phyloP scores from a whole-genome alignment of 2,113 vertebrate species.

The Raja brachyura region DNA sequence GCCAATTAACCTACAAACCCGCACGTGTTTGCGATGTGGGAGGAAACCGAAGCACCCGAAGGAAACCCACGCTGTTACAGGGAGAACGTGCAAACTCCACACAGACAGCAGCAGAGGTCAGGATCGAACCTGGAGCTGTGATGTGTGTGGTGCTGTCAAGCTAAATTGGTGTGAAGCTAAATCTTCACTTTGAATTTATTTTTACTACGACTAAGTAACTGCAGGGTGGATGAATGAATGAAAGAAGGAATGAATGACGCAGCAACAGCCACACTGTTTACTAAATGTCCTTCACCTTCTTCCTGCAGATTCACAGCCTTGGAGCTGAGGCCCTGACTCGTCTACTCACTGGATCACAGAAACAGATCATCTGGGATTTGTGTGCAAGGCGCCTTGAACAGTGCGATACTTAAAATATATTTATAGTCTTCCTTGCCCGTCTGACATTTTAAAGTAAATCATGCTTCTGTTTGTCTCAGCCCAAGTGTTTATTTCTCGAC shows the following conservation, averaged over 20 bases:
- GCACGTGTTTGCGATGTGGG: too few relatives aligned
- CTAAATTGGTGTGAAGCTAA: too few relatives aligned
- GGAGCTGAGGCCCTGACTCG: conserved; percentile 47
- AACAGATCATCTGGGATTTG: conserved; percentile 65
- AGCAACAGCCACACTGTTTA: not conserved
- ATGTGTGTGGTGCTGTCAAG: too few relatives aligned
- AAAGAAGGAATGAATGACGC: too few relatives aligned
- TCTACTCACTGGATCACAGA: conserved; percentile 58
- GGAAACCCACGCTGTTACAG: too few relatives aligned
- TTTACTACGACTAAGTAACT: too few relatives aligned
- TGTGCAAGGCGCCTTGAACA: conserved; percentile 68
- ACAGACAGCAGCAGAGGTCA: too few relatives aligned
- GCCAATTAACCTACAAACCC: too few relatives aligned
- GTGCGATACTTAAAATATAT: conserved; percentile 51
- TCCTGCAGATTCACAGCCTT: conserved; percentile 70
- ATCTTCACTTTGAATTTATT: not conserved
- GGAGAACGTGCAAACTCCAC: too few relatives aligned
- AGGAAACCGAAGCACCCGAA: too few relatives aligned
- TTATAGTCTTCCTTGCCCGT: not conserved
- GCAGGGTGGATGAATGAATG: too few relatives aligned
- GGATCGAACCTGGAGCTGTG: too few relatives aligned
- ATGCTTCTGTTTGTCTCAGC: not conserved
- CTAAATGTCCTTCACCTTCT: not conserved
- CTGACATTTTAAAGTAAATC: not conserved
- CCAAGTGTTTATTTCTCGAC: not conserved